These are phyloP conservation scores for Tetragnatha montana DNA, from an alignment of 2,888 invertebrate genomes.

Conservation along the genomic window DNA sequence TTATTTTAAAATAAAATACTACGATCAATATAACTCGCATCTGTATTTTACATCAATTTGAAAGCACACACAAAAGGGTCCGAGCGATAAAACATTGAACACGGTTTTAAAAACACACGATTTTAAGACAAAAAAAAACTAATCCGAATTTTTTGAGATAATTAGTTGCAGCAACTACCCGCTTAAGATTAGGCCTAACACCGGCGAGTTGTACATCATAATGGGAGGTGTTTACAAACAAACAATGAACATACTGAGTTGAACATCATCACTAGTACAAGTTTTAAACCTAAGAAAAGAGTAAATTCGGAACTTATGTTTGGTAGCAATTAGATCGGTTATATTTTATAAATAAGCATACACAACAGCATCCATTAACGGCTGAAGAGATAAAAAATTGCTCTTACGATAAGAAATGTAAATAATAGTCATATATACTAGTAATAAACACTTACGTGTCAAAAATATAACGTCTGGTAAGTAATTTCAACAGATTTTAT, in stretches of 20 bases:
- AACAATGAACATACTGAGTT: neutral
- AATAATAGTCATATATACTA: neutral
- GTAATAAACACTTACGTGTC: conserved; percentile 11
- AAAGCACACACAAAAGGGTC: too few relatives aligned
- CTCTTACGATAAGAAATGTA: neutral
- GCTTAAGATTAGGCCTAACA: conserved; percentile 53
- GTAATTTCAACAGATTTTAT: neutral
- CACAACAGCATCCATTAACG: neutral
- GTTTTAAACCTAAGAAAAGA: too few relatives aligned
- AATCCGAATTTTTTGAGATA: too few relatives aligned
- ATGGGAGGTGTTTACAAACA: neutral
- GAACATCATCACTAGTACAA: too few relatives aligned
- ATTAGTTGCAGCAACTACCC: neutral
- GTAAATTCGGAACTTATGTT: too few relatives aligned
- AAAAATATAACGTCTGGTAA: conserved; percentile 4
- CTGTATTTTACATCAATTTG: too few relatives aligned
- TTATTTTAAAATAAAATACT: too few relatives aligned
- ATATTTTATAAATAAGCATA: neutral
- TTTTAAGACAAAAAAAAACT: too few relatives aligned
- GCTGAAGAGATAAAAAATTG: neutral
- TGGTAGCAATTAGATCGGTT: too few relatives aligned
- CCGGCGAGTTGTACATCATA: conserved; percentile 25
- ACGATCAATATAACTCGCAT: too few relatives aligned
- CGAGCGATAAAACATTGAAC: too few relatives aligned
- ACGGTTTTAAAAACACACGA: too few relatives aligned